Evolutionary conservation across 2,113 vertebrate genomes (phyloP), one percentile per base, ranked within the genome.

Genomic region (Mormoops blainvillei): DNA sequence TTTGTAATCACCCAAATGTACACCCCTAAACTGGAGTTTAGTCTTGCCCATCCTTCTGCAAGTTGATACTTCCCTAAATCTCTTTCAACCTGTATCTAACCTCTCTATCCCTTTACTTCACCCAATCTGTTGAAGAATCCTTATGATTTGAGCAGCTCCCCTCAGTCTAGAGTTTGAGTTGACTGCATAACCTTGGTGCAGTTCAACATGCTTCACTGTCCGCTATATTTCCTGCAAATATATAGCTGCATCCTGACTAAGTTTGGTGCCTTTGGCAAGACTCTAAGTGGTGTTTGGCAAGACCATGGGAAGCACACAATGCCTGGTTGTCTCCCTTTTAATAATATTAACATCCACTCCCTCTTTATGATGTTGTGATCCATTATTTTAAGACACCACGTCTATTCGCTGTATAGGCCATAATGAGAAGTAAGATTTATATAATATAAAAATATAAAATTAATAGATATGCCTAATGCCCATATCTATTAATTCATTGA

Each of bases 121-220:
- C 12, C 61, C 26, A 43, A 19, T 74, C 50, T 86, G 28, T 28
- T 90, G 14, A 92, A 84, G 16, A 89, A 94, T 73, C 5, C 8
- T 92, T 86, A 94, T 86, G 65, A 85, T 26, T 80, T 90, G 4
- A 5, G 43, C 12, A 61, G 14, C n/a, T 52, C 45, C 65, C 73
- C 33, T 63, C 31, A 71, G 43, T 86, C 58, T 76, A 77, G 80
- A 86, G 87, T 94, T 97, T 82, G 12, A n/a, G n/a, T 81, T 85
- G 41, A 71, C 22, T 58, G 26, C 48, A 41, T 50, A 28, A 0
- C 82, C 74, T 45, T 18, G 4, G 12, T 80, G 15, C 54, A 78
- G 9, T 77, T 91, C 54, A n/a, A 20, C 71, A 14, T 85, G 19
- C 63, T 45, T 74, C 36, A 87, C 63, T 84, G 82, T 43, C 18